Evolutionary conservation across 2,888 invertebrate species (phyloP), one percentile per base, ranked within the genome.

Genomic region (Philhelius pedissequus): DNA sequence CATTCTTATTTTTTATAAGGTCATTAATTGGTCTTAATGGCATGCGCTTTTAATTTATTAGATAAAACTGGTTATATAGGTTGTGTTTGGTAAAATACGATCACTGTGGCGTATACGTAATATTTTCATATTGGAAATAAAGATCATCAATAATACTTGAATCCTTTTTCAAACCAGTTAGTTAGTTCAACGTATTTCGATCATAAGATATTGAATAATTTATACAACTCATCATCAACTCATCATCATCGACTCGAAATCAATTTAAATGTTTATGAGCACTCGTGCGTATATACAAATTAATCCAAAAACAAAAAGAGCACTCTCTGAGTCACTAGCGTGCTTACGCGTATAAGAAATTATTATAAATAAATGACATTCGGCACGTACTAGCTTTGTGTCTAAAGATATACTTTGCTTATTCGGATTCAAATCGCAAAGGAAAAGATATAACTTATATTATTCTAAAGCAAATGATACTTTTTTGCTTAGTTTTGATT

Each of bases 181-280:
- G 62, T 43, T 18, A 27, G 27, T 27, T 43, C 43, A 83, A 78
- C 52, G 64, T 64, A 83, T 35, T 70, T 62, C 35, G 22, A 52
- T 45, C 4, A 48, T 69, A 68, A 68, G 78, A 83, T 82, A 68
- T 45, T 78, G 56, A 35, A 71, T 60, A 60, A 68, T 71, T 52
- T 15, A n/a, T 25, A 25, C 2, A 48, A 9, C 15, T 56, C 27
- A 40, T 22, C 58, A 32, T 48, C 2, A 48, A 9, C 15, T 56
- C 27, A 40, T 22, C 58, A 32, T 50, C 3, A 66, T 15, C 20
- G 22, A 4, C 22, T 7, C 30, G 25, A 2, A 20, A 43, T 15
- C 32, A 40, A 62, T 70, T 56, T 58, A 32, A 73, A 78, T 78
- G 48, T 62, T 40, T 38, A 71, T 76, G 25, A 43, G 35, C 62